Base-by-base conservation (phyloP, 1,140 invertebrate species). In the Thrips palmi region DNA sequence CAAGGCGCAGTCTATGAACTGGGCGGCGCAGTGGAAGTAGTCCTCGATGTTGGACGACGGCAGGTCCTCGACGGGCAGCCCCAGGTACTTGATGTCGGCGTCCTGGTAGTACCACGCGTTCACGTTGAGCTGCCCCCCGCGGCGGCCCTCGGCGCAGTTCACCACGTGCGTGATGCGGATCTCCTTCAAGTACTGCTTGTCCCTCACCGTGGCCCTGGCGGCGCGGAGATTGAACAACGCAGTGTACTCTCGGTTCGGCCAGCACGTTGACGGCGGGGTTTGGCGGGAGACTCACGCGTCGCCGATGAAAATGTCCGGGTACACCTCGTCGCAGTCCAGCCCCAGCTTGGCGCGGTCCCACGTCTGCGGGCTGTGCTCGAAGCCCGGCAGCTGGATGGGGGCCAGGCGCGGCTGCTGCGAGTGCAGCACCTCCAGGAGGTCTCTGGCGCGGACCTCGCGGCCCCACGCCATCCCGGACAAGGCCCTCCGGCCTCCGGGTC, bases 101-200 rank as follows among this genome's bases (percentile, higher is more conserved):
- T 74, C 68, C 37, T 64, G 58, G 51, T 86, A 87, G 50, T 70
- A 86, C 25, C 66, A 57, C 42, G 65, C 60, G 49, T 72, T 71
- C 1, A 78, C 82, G 50, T 83, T 73, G 17, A 86, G 79, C 56
- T 76, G 73, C 4, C 70, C 73, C 56, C 74, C 75, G 28, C 67
- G 63, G 43, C 67, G 70, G 14, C 83, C 81, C 50, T 83, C 72
- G 1, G 83, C 83, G n/a, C 75, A 71, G 55, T 89, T 89, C n/a
- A 89, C 53, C 3, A 89, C 71, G 52, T 88, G 81, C 34, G 79
- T 87, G 17, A 88, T 72, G 28, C 79, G 77, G 58, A 84, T 68
- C 34, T 65, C 57, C 45, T 68, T 57, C 39, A 89, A 58, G 51
- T 74, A 80, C 2, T 61, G 54, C 54, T 76, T 80, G 48, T 77